phyloP scores from a whole-genome alignment of 1,140 invertebrate genomes.

The Drosophila navojoa region DNA sequence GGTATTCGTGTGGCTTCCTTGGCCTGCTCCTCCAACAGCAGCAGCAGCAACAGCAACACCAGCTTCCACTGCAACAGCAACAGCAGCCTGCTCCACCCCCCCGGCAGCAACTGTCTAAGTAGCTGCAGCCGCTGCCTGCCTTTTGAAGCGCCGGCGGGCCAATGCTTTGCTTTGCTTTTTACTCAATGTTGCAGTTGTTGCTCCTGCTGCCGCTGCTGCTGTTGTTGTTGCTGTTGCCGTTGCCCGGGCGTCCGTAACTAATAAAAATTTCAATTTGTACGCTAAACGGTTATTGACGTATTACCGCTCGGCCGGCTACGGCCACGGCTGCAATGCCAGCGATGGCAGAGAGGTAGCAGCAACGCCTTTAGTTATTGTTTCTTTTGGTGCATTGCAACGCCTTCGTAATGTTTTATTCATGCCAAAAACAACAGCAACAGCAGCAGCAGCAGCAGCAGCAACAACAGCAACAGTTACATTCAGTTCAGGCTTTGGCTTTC shows the following conservation, averaged over 20 bases:
- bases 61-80: conserved; percentile 13
- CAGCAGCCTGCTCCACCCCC: conserved; percentile 26
- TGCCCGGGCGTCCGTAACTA: conserved; percentile 68
- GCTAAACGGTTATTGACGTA: conserved; percentile 82
- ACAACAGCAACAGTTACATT: conserved; percentile 24
- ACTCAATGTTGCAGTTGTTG: conserved; percentile 13
- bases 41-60: conserved; percentile 21
- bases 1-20: conserved; percentile 75
- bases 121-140: conserved; percentile 51
- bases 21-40: conserved; percentile 17
- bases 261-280: conserved; percentile 83
- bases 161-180: conserved; percentile 70
- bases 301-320: conserved; percentile 64
- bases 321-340: conserved; percentile 25
- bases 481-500: conserved; percentile 48
- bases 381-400: conserved; percentile 72
- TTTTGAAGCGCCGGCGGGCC: conserved; percentile 64
- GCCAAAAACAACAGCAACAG: conserved; percentile 43
- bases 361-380: conserved; percentile 82
- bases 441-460: conserved; percentile 35
- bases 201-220: conserved; percentile 17
- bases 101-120: conserved; percentile 59
- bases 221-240: conserved; percentile 14
- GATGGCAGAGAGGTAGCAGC: conserved; percentile 61
- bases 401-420: conserved; percentile 81